Evolutionary conservation across 2,797 vertebrate genomes (phyloP).

Genomic region (Cyprinella venusta): DNA sequence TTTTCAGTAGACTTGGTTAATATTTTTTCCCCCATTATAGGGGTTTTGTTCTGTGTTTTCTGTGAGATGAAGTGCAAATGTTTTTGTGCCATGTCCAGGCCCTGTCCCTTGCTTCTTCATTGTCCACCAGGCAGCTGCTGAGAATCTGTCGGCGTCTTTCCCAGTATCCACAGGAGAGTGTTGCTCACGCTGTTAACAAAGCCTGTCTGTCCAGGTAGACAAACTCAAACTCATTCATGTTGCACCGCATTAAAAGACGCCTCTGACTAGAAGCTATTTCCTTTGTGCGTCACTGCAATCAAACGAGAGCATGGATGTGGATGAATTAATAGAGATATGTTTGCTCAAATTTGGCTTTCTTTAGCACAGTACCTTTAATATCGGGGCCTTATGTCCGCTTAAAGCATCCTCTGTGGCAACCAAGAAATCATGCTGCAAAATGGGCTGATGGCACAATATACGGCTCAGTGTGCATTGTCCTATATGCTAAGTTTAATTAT

Average conservation of each 20-base stretch:
- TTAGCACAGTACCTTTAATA: neutral
- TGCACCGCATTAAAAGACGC: neutral
- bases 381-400: neutral
- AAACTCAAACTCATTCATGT: neutral
- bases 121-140: conserved; percentile 92
- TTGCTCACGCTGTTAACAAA: conserved; percentile 88
- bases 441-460: neutral
- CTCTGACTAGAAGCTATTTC: neutral
- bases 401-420: neutral
- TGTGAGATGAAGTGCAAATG: conserved; percentile 14
- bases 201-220: conserved; percentile 94
- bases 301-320: too few species aligned
- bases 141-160: conserved; percentile 91
- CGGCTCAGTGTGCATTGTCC: neutral
- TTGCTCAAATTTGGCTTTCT: neutral
- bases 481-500: neutral
- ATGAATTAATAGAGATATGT: neutral
- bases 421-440: neutral
- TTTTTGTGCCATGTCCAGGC: conserved; percentile 73
- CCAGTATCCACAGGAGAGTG: conserved; percentile 87
- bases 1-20: neutral
- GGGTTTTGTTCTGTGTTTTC: neutral
- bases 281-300: neutral
- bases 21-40: neutral
- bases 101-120: conserved; percentile 90